A percentile compares a stretch with the other conserved stretches of the same genome.
These are phyloP conservation scores for Chrysolina americana DNA, from an alignment of 2,888 invertebrate genomes.

Conservation along the genomic window DNA sequence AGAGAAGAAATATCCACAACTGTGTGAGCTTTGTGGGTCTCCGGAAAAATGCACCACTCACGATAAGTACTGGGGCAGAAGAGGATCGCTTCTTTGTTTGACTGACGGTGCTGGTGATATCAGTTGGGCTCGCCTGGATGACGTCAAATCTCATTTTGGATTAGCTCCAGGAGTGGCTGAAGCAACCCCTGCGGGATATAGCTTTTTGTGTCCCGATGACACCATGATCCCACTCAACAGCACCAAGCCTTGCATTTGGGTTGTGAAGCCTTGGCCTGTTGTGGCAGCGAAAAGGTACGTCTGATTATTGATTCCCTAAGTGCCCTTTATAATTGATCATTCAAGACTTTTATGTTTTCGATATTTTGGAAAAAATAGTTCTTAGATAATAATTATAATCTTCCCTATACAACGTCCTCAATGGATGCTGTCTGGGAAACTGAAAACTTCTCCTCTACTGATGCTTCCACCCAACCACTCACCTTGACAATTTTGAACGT, in stretches of 20 bases:
- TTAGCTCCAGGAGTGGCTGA: constrained; percentile 68
- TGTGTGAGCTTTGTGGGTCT: constrained; percentile 81
- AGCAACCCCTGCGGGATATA: constrained; percentile 72
- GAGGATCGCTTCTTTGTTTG: constrained; percentile 86
- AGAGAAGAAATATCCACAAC: constrained; percentile 78
- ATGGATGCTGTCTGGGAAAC: too few species aligned
- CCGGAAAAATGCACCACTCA: constrained; percentile 74
- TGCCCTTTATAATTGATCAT: too few species aligned
- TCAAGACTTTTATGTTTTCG: too few species aligned
- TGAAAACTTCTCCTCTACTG: too few species aligned
- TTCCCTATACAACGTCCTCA: too few species aligned
- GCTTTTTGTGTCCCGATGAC: constrained; percentile 84
- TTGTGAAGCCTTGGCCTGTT: constrained; percentile 84
- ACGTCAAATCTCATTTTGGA: constrained; percentile 78
- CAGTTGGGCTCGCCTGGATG: constrained; percentile 84
- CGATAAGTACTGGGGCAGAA: constrained; percentile 88
- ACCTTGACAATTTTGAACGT: too few species aligned
- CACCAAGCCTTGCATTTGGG: constrained; percentile 82
- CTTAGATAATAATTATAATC: too few species aligned
- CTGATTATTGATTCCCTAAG: not conserved
- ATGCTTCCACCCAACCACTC: too few species aligned
- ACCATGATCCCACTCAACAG: constrained; percentile 74
- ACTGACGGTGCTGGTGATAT: constrained; percentile 85
- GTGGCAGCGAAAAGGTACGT: constrained; percentile 77
- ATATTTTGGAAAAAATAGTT: too few species aligned